phyloP scores from a whole-genome alignment of 2,113 vertebrate genomes.

The Alethe castanea region DNA sequence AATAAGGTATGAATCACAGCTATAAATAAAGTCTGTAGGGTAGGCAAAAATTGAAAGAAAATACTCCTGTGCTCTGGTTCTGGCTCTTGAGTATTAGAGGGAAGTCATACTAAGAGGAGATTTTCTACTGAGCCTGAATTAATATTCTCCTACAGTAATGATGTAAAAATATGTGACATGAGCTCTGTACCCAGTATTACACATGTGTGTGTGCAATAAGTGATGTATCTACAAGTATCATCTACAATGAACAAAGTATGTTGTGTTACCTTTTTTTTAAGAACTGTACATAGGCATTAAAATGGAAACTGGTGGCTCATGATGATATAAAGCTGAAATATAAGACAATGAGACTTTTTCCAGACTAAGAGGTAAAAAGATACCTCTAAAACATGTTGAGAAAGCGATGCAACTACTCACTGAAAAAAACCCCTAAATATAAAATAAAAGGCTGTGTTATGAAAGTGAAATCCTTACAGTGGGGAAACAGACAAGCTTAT shows the following conservation, averaged over 20 bases:
- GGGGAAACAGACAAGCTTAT: neutral
- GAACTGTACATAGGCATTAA: neutral
- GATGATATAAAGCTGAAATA: neutral
- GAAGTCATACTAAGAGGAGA: neutral
- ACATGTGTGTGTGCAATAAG: fast-evolving
- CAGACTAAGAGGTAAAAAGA: neutral
- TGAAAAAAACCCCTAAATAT: neutral
- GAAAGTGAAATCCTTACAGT: neutral
- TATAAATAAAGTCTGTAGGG: neutral
- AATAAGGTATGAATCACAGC: neutral
- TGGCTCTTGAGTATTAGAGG: neutral
- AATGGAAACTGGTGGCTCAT: neutral
- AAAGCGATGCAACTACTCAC: neutral
- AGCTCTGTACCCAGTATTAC: neutral
- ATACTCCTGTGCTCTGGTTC: neutral
- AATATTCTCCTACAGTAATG: neutral
- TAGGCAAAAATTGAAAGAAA: neutral
- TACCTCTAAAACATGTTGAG: neutral
- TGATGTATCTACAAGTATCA: neutral
- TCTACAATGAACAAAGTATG: neutral
- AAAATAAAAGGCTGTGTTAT: neutral
- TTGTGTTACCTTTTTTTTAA: neutral
- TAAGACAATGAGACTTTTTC: neutral
- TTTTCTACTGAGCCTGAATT: neutral
- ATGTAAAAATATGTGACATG: neutral